Percentiles rank a stretch among this genome's conserved stretches.
Conservation (phyloP, 2,888 invertebrate genomes). For the Clunio marinus region DNA sequence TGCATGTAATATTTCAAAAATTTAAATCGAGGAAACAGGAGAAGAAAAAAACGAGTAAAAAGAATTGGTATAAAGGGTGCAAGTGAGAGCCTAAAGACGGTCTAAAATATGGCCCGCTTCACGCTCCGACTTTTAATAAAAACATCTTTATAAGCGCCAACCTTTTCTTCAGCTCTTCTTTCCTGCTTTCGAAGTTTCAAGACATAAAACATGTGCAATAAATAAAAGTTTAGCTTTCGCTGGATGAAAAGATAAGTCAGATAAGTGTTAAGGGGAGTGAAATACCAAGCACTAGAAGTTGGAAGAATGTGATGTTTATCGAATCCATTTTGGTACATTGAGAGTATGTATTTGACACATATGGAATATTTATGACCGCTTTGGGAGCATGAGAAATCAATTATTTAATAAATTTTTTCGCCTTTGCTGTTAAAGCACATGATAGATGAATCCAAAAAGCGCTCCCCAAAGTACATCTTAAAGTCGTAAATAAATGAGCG, state of each 20-base stretch:
- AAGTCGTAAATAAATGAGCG: conserved; percentile 20
- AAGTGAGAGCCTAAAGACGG: not conserved
- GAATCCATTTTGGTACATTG: conserved; percentile 2
- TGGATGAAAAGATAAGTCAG: conserved; percentile 2
- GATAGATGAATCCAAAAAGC: not conserved
- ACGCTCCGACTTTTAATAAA: conserved; percentile 37
- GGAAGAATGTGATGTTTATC: conserved; percentile 1
- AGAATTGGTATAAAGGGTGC: conserved; percentile 6
- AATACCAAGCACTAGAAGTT: not conserved
- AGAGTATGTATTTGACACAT: conserved; percentile 26
- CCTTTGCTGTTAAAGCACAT: not conserved
- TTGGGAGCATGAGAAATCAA: conserved; percentile 32
- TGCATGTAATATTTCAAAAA: conserved; percentile 35
- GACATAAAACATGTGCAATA: conserved; percentile 14
- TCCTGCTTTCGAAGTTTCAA: not conserved
- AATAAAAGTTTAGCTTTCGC: conserved; percentile 8
- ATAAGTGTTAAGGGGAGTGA: conserved; percentile 1
- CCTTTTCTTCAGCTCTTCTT: not conserved
- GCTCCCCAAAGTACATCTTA: conserved; percentile 28
- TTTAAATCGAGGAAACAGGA: no score
- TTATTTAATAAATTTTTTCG: conserved; percentile 32
- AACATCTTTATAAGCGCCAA: not conserved
- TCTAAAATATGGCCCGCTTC: conserved; percentile 11
- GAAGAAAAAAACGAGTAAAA: no score
- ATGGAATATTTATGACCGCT: conserved; percentile 30